A percentile compares a stretch with the other conserved stretches of the same genome.
phyloP scores from a whole-genome alignment of 2,113 vertebrate species.

The Clinocottus analis region DNA sequence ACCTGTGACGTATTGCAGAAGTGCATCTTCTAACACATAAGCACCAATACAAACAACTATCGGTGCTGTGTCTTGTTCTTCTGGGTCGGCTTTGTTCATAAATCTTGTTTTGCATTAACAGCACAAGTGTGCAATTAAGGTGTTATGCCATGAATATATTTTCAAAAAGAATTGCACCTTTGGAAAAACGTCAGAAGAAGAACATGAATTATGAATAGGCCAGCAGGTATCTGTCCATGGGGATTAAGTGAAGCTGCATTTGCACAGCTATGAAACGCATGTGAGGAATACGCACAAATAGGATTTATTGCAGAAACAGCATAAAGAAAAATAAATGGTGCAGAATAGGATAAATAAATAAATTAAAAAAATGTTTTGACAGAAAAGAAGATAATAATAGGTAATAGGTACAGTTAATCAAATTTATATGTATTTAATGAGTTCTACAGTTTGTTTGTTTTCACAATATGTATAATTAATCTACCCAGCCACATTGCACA shows the following conservation, averaged over 20 bases:
- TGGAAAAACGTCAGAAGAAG: constrained; percentile 28
- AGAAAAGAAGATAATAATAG: neutral
- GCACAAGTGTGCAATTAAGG: constrained; percentile 44
- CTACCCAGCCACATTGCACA: neutral
- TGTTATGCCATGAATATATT: constrained; percentile 17
- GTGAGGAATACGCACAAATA: constrained; percentile 32
- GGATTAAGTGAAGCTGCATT: constrained; percentile 49
- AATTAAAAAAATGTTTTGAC: neutral
- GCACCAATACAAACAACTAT: constrained; percentile 16
- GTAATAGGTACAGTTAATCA: neutral
- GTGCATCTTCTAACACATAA: neutral
- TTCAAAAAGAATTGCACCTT: constrained; percentile 26
- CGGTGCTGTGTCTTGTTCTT: constrained; percentile 10
- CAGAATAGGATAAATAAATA: neutral
- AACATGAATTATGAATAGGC: constrained; percentile 48
- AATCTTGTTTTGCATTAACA: constrained; percentile 44
- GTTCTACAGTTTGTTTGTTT: constrained; percentile 4
- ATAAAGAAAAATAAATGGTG: constrained; percentile 4
- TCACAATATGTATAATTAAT: constrained; percentile 17
- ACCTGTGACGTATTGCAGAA: neutral
- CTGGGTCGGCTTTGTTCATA: constrained; percentile 24
- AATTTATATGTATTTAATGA: neutral
- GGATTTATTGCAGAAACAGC: constrained; percentile 34
- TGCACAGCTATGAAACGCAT: constrained; percentile 24
- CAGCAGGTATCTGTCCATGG: constrained; percentile 38